A percentile compares a stretch with the other conserved stretches of the same genome.
Evolutionary conservation across 2,888 invertebrate species (phyloP).

Genomic region (Drosophila nr. perissopoda): DNA sequence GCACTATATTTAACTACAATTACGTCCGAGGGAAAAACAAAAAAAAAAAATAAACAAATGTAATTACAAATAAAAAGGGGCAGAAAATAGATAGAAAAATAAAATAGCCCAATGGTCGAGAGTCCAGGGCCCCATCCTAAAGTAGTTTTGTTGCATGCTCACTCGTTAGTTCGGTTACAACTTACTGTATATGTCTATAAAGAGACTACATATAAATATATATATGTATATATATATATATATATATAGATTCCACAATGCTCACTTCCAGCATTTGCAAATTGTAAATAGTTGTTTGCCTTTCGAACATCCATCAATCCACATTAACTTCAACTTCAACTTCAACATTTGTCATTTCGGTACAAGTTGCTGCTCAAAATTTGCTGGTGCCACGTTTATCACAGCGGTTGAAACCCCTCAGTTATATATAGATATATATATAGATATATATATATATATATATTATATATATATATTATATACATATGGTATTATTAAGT

Average conservation of each 20-base stretch:
- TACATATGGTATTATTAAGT: slow-evolving; percentile 5
- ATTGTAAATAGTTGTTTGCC: slow-evolving; percentile 44
- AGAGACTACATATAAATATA: background rate
- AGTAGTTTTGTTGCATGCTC: slow-evolving; percentile 63
- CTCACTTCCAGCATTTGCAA: slow-evolving; percentile 5
- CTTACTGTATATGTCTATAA: slow-evolving; percentile 4
- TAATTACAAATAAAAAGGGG: background rate
- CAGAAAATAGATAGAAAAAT: slow-evolving; percentile 5
- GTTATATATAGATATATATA: slow-evolving; percentile 10
- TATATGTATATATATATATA: slow-evolving; percentile 7
- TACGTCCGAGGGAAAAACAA: slow-evolving; percentile 2
- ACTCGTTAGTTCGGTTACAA: slow-evolving; percentile 54
- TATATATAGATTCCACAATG: slow-evolving; percentile 17
- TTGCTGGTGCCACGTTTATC: slow-evolving; percentile 46
- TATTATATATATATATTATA: background rate
- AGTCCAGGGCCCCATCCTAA: slow-evolving; percentile 48
- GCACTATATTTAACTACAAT: slow-evolving; percentile 46
- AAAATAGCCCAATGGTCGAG: slow-evolving; percentile 41
- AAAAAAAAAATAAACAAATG: background rate
- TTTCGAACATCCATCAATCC: background rate
- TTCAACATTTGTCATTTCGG: background rate
- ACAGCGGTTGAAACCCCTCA: slow-evolving; percentile 56
- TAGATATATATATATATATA: background rate
- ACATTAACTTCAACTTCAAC: slow-evolving; percentile 1
- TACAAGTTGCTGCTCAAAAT: slow-evolving; percentile 5